These are phyloP conservation scores for Podocnemis expansa DNA, from an alignment of 2,113 vertebrate species.

Conservation along the genomic window DNA sequence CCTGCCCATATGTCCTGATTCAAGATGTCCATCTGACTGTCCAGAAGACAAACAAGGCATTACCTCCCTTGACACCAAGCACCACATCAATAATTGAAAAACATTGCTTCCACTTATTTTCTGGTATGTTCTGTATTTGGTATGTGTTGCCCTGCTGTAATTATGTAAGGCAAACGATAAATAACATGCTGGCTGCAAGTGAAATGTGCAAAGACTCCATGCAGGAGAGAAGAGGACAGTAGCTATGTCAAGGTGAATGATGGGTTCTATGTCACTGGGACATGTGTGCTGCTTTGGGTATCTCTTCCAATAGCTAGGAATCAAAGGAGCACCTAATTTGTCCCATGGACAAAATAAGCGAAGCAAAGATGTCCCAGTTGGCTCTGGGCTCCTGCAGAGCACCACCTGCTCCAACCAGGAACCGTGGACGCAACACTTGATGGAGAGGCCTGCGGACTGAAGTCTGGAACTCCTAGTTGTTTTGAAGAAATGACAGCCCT, in stretches of 20 bases:
- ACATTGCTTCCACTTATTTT: background rate
- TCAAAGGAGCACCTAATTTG: rapidly evolving
- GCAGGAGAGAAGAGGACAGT: too few species aligned
- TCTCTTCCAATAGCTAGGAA: background rate
- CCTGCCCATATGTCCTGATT: too few species aligned
- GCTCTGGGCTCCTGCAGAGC: rapidly evolving
- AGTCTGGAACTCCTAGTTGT: rapidly evolving
- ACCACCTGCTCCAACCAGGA: background rate
- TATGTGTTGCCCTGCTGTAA: background rate
- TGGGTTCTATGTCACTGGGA: background rate
- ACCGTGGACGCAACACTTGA: background rate
- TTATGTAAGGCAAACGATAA: background rate
- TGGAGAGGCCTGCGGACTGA: background rate
- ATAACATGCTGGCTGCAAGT: background rate
- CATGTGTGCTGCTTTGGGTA: background rate
- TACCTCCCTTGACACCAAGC: background rate
- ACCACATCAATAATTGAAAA: background rate
- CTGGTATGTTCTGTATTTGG: background rate
- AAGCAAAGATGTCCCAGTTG: background rate
- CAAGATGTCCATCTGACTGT: too few species aligned
- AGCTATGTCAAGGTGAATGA: background rate
- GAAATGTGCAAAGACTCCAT: background rate
- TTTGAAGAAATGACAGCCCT: background rate
- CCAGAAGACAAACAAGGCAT: background rate
- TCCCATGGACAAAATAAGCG: background rate